Evolutionary conservation across 1,140 invertebrate genomes (phyloP), one percentile per base, ranked within the genome.

Genomic region (Drosophila novamexicana): DNA sequence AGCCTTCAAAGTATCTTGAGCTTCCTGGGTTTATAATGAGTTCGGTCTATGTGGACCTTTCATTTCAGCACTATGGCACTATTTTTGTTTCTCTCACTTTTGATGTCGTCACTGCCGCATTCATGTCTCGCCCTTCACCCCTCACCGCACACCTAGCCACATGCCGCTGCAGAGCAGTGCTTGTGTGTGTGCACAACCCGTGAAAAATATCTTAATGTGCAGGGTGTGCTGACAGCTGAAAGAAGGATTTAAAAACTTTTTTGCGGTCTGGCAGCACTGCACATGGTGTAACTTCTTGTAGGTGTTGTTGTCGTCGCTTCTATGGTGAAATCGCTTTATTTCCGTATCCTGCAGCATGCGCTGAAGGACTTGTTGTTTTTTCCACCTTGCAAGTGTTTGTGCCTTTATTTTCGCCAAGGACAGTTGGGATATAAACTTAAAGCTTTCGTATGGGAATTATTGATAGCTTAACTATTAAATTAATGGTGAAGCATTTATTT

Each of bases 11-110:
- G 84, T 85, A 79, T 79, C 66, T 65, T 76, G 56, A 69, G 37
- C 69, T 70, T 79, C 74, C 69, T 81, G 59, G 74, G 74, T 81
- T 84, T 81, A 77, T 84, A 84, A 84, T 84, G 81, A 84, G 81
- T 85, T 84, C 52, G 74, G 49, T 73, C 64, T 54, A 73, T 61
- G 64, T 68, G 70, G 70, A 68, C 70, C 64, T 68, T 67, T 67
- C 40, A 58, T 66, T 72, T 58, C 44, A 52, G 29, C 37, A 54
- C 54, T 59, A 52, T 59, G 47, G 18, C 47, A 65, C 50, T 47
- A 44, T 18, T 71, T 64, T 71, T 58, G 14, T 64, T 59, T 75
- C 59, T 49, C 42, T 54, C 64, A 58, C 64, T 52, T 63, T 67
- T 76, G 70, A 73, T 69, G 79, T 52, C 50, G 62, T 49, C 64